Percentiles rank a stretch among this genome's conserved stretches.
These are phyloP conservation scores for Uria aalge DNA, from an alignment of 2,113 vertebrate species.

Conservation along the genomic window DNA sequence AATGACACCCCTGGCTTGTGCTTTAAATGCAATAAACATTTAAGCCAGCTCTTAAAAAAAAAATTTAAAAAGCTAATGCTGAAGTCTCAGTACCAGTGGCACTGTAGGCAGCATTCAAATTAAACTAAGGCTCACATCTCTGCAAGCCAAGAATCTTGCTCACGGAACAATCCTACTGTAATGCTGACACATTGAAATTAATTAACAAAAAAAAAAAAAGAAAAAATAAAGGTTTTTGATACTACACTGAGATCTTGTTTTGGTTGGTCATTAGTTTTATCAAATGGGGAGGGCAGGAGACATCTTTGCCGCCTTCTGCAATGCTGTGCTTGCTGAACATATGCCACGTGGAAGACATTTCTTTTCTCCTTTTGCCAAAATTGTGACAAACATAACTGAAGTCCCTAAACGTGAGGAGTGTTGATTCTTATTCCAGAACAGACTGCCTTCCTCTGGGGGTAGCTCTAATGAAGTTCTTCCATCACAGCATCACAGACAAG, in stretches of 20 bases:
- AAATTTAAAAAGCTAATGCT: neutral
- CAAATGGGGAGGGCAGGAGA: neutral
- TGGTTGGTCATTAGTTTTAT: neutral
- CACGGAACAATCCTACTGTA: neutral
- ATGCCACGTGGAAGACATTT: neutral
- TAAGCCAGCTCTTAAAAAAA: neutral
- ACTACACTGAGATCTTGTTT: neutral
- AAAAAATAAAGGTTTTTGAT: neutral
- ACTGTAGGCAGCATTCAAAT: neutral
- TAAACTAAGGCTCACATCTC: neutral
- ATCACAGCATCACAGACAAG: neutral
- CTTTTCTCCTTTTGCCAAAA: neutral
- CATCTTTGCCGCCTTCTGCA: neutral
- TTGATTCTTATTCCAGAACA: neutral
- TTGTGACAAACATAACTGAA: neutral
- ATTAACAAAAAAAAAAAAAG: neutral
- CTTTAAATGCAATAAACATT: neutral
- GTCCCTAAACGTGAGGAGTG: neutral
- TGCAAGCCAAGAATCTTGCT: neutral
- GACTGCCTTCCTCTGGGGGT: neutral
- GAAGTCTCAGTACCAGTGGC: neutral
- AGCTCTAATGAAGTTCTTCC: neutral
- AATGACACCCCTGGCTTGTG: fast-evolving
- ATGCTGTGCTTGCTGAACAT: neutral
- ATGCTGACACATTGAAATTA: neutral